Percentiles rank a stretch among this genome's conserved stretches.
Conservation (phyloP, 2,888 invertebrate species). For the Schrankia costaestrigalis region DNA sequence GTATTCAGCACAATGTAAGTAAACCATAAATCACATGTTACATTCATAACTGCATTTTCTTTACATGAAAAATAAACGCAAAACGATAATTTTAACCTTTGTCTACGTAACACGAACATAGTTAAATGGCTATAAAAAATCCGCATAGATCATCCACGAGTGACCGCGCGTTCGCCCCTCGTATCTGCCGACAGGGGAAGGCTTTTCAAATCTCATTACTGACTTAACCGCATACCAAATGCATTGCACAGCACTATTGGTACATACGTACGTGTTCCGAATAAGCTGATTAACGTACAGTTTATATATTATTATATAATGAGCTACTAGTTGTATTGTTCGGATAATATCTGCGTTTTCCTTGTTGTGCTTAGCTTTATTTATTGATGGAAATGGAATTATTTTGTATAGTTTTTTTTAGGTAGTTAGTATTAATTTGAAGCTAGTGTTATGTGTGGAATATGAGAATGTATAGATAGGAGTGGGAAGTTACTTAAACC, state of each 20-base stretch:
- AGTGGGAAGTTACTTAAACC: too few species aligned
- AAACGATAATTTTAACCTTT: slow-evolving; percentile 39
- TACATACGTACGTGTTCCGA: slow-evolving; percentile 15
- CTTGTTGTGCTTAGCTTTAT: too few species aligned
- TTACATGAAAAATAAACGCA: slow-evolving; percentile 17
- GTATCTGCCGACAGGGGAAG: slow-evolving; percentile 43
- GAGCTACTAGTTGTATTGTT: not conserved
- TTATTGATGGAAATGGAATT: too few species aligned
- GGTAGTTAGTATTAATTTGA: too few species aligned
- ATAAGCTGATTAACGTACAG: slow-evolving; percentile 14
- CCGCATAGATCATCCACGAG: slow-evolving; percentile 65
- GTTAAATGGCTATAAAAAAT: slow-evolving; percentile 60
- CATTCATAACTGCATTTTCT: slow-evolving; percentile 21
- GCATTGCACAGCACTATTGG: slow-evolving; percentile 23
- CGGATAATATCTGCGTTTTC: not conserved
- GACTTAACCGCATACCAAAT: slow-evolving; percentile 40
- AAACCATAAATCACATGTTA: not conserved
- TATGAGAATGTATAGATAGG: too few species aligned
- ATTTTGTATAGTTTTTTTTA: too few species aligned
- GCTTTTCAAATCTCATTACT: slow-evolving; percentile 57
- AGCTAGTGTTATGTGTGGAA: too few species aligned
- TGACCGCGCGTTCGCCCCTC: slow-evolving; percentile 47
- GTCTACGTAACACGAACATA: slow-evolving; percentile 49
- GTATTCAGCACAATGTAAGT: not conserved
- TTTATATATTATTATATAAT: slow-evolving; percentile 3